Conservation (phyloP, 1,140 invertebrate species). For the Drosophila yakuba region DNA sequence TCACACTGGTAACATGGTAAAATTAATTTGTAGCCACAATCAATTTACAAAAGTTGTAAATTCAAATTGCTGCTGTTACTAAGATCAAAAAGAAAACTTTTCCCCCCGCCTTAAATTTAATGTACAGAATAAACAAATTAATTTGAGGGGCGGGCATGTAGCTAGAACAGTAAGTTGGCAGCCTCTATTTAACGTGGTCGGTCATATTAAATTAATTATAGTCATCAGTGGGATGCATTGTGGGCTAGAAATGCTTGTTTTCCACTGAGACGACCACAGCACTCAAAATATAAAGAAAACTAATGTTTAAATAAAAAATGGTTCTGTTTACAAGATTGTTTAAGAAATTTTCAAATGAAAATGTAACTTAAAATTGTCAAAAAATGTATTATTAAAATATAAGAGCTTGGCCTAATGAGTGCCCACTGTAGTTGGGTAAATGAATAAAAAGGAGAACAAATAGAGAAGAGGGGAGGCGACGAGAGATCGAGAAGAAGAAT, state of each 20-base stretch:
- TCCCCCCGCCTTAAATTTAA: not conserved
- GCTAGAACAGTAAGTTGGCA: conserved; percentile 1
- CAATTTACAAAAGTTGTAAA: too few species aligned
- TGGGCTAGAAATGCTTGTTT: conserved; percentile 21
- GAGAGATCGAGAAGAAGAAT: conserved; percentile 25
- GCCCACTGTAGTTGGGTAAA: conserved; percentile 6
- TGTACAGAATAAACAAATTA: conserved; percentile 12
- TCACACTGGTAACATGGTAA: too few species aligned
- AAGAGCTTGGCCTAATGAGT: not conserved
- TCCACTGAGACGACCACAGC: not conserved
- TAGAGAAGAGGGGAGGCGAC: not conserved
- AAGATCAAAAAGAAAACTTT: not conserved
- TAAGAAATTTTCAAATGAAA: too few species aligned
- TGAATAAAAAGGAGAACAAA: conserved; percentile 1
- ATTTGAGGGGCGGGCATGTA: not conserved
- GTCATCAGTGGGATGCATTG: conserved; percentile 32
- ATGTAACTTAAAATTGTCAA: too few species aligned
- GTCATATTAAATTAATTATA: conserved; percentile 41
- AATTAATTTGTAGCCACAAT: not conserved
- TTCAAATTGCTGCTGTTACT: too few species aligned
- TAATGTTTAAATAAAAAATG: too few species aligned
- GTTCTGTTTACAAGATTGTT: too few species aligned
- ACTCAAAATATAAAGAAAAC: conserved; percentile 5
- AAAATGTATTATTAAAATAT: not conserved
- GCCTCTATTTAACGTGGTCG: conserved; percentile 13